Conservation (phyloP, 2,113 vertebrate genomes). For the Rafetus swinhoei region DNA sequence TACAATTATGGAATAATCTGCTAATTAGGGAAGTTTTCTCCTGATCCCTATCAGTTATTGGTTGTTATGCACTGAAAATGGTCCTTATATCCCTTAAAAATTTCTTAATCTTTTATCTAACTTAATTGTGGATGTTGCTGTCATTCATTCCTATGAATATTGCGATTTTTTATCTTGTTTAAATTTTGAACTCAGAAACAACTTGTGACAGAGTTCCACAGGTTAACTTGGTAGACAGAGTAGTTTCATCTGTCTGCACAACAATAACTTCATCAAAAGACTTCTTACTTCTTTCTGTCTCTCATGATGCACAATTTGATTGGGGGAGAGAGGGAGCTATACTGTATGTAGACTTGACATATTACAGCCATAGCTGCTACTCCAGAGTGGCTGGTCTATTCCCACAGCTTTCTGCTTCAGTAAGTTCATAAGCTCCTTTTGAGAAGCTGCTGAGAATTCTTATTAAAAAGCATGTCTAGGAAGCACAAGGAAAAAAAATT, state of each 20-base stretch:
- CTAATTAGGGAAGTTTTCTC: not conserved
- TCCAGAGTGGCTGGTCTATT: not conserved
- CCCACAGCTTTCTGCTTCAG: not conserved
- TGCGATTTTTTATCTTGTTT: not conserved
- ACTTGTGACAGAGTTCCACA: not conserved
- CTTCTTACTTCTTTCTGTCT: fast-evolving
- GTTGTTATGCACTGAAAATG: not conserved
- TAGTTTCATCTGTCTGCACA: fast-evolving
- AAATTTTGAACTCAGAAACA: not conserved
- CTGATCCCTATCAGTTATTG: not conserved
- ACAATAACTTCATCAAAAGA: not conserved
- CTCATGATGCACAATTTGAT: fast-evolving
- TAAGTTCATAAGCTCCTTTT: fast-evolving
- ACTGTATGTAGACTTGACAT: not conserved
- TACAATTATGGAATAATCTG: not conserved
- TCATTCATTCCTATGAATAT: not conserved
- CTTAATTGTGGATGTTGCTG: not conserved
- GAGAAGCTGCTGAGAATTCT: not conserved
- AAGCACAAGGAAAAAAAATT: not conserved
- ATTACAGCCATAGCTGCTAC: not conserved
- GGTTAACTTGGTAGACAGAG: not conserved
- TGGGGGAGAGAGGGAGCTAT: not conserved
- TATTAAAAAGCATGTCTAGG: fast-evolving
- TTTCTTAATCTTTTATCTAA: not conserved
- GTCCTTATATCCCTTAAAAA: not conserved